A percentile compares a stretch with the other conserved stretches of the same genome.
phyloP scores from a whole-genome alignment of 2,797 vertebrate genomes.

The Leptoclinus maculatus region DNA sequence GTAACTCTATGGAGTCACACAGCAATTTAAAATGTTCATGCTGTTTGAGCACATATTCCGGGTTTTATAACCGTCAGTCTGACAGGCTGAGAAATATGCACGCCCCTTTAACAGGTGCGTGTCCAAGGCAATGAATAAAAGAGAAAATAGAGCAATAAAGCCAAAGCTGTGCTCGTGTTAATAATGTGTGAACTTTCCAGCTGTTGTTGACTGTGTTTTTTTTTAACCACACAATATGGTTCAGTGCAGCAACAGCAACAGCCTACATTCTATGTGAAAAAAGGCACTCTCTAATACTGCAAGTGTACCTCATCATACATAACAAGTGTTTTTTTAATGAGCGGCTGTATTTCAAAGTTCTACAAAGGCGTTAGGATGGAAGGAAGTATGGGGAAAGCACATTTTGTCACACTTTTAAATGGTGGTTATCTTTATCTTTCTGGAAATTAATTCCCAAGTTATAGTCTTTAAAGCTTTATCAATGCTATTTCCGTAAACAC shows the following conservation, averaged over 20 bases:
- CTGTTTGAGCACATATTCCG: conserved; percentile 69
- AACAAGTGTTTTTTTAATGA: conserved; percentile 40
- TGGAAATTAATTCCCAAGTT: neutral
- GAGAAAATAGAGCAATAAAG: neutral
- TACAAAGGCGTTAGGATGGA: conserved; percentile 22
- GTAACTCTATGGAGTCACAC: conserved; percentile 50
- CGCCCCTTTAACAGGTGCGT: conserved; percentile 8
- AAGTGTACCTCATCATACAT: conserved; percentile 28
- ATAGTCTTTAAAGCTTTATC: conserved; percentile 20
- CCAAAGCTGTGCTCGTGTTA: neutral
- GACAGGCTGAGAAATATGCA: conserved; percentile 39
- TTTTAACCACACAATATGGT: conserved; percentile 4
- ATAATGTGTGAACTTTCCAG: conserved; percentile 14
- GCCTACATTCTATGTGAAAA: neutral
- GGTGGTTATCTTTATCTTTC: neutral
- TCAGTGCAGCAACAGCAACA: neutral
- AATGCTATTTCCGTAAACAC: conserved; percentile 10
- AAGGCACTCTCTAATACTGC: neutral
- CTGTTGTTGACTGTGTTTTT: conserved; percentile 1
- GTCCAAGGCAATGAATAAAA: conserved; percentile 8
- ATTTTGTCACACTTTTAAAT: conserved; percentile 25
- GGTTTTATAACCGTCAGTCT: conserved; percentile 55
- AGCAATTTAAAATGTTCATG: conserved; percentile 77
- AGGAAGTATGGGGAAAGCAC: conserved; percentile 3
- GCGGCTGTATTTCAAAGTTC: conserved; percentile 30